Evolutionary conservation across 1,140 invertebrate species (phyloP).

Genomic region (Sarcophaga peregrina): DNA sequence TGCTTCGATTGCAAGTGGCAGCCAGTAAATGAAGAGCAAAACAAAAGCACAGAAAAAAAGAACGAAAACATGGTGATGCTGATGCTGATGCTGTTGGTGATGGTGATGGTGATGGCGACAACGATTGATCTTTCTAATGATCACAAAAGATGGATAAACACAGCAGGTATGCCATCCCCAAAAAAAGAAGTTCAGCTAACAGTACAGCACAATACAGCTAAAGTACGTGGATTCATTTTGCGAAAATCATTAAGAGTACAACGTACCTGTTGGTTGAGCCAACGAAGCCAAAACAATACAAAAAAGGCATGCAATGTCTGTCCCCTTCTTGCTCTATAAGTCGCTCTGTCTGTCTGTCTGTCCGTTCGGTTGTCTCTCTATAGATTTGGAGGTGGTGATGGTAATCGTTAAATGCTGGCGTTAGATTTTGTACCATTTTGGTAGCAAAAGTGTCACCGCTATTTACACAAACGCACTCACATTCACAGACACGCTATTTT

Average conservation of each 20-base stretch:
- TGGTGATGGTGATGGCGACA: conserved; percentile 35
- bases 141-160: conserved; percentile 40
- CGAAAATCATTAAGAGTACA: neutral
- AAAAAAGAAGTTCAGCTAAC: conserved; percentile 1
- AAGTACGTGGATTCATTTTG: neutral
- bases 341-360: neutral
- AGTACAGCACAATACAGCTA: neutral
- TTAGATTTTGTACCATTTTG: conserved; percentile 38
- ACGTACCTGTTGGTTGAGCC: neutral
- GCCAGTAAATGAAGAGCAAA: neutral
- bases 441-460: conserved; percentile 40
- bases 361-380: neutral
- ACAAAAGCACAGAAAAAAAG: neutral
- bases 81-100: conserved; percentile 30
- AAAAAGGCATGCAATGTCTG: neutral
- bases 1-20: neutral
- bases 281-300: neutral
- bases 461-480: conserved; percentile 6
- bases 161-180: conserved; percentile 23
- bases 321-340: no score
- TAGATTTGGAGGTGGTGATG: conserved; percentile 37
- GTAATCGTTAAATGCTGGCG: conserved; percentile 40
- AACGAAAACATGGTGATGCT: neutral
- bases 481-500: neutral
- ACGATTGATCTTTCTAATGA: conserved; percentile 42